Evolutionary conservation across 1,140 invertebrate species (phyloP).

Genomic region (Pseudomyrmex pallidus): DNA sequence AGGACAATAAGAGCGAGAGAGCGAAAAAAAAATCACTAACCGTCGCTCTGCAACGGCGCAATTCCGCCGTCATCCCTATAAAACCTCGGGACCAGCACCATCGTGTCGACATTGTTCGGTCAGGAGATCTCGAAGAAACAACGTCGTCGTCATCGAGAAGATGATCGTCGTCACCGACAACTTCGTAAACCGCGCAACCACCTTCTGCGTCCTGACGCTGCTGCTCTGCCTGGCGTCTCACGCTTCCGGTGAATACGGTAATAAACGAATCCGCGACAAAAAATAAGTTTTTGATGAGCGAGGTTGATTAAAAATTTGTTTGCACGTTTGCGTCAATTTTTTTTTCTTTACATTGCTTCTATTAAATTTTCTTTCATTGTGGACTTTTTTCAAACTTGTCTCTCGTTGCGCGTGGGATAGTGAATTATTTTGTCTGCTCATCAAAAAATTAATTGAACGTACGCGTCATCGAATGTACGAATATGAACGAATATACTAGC

Average conservation of each 20-base stretch:
- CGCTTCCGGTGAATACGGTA: slow-evolving; percentile 77
- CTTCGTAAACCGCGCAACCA: neutral
- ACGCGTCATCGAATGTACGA: no score
- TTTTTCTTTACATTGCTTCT: no score
- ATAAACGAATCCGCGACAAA: neutral
- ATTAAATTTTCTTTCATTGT: slow-evolving; percentile 19
- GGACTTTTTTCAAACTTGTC: slow-evolving; percentile 29
- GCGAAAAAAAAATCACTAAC: slow-evolving; percentile 42
- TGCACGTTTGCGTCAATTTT: no score
- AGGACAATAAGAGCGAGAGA: slow-evolving; percentile 42
- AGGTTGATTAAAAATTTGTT: no score
- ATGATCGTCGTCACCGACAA: slow-evolving; percentile 18
- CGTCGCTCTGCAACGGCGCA: neutral
- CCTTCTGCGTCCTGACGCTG: slow-evolving; percentile 42
- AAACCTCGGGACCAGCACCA: neutral
- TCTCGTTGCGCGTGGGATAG: neutral
- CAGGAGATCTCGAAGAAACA: slow-evolving; percentile 42
- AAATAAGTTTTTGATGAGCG: no score
- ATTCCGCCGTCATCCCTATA: slow-evolving; percentile 8
- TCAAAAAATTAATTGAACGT: no score
- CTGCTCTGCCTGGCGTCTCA: slow-evolving; percentile 64
- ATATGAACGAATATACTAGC: no score
- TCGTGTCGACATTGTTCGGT: slow-evolving; percentile 66
- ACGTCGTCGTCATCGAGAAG: slow-evolving; percentile 49
- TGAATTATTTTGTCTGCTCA: no score